Base-by-base conservation (phyloP, 2,113 vertebrate genomes). In the Scolopax mira region DNA sequence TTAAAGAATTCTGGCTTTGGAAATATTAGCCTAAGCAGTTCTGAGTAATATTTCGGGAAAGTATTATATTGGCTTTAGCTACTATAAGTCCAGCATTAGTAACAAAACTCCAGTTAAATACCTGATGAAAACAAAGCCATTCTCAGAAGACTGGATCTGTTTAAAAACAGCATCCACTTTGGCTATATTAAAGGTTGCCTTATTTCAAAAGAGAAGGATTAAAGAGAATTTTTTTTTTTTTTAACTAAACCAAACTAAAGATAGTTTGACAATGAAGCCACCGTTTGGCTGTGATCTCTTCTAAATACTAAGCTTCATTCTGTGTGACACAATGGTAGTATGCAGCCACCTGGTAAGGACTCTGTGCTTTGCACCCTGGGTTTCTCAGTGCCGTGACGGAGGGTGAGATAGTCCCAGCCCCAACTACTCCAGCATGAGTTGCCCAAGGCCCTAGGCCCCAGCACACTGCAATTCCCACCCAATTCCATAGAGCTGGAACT, bases 21-120 rank as follows among this genome's bases (percentile, higher is more conserved):
- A 96, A 97, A 97, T 88, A 95, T 89, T 95, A 97, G 66, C 85
- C 94, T 95, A 95, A 97, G 92, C 89, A 87, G 82, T 96, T 96
- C 82, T 85, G 89, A 96, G 91, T 94, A 95, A 82, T 89, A 92
- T 94, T 97, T 95, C 71, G 13, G 91, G 94, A 92, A 96, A 90
- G 90, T 81, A 97, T 97, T 97, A 94, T 96, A 82, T 86, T 96
- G 67, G 84, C 78, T 94, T 96, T 95, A 95, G 84, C 82, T 96
- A 73, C 91, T 94, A 1, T 94, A 95, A 94, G 90, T 93, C 91
- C 71, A 95, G 93, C 77, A 95, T 97, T 97, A 97, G 96, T 95
- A 97, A 97, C 91, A 91, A 90, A 97, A 97, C 88, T 89, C 96
- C 79, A 82, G 78, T 75, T 90, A 91, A 95, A 92, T 86, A 91